phyloP scores from a whole-genome alignment of 1,140 invertebrate species.

The Pseudomyrmex pallidus region DNA sequence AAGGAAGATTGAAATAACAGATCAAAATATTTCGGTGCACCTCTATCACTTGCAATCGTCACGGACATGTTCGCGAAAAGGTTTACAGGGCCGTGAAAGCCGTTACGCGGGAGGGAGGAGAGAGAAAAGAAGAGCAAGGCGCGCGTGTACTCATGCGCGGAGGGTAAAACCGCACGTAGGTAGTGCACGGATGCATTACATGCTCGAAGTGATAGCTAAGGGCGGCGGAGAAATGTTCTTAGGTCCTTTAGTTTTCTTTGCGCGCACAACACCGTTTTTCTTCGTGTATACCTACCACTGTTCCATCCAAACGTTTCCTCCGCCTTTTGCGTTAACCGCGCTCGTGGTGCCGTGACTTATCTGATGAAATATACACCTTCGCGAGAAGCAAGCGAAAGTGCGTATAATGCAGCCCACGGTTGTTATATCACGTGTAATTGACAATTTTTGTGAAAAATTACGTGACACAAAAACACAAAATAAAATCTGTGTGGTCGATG shows the following conservation, averaged over 20 bases:
- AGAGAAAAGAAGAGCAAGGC: background rate
- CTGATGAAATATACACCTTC: constrained; percentile 33
- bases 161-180: constrained; percentile 45
- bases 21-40: constrained; percentile 65
- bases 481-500: too few species aligned
- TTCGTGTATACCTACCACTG: constrained; percentile 33
- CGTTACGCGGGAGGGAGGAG: constrained; percentile 25
- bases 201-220: constrained; percentile 73
- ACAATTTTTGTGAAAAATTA: background rate
- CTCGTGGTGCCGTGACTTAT: constrained; percentile 19
- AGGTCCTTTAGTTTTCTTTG: constrained; percentile 56
- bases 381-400: constrained; percentile 2
- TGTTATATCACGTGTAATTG: background rate
- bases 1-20: background rate
- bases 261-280: constrained; percentile 57
- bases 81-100: constrained; percentile 62
- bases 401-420: constrained; percentile 3
- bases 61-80: constrained; percentile 61
- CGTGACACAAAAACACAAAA: background rate
- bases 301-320: constrained; percentile 5
- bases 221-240: constrained; percentile 43
- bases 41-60: constrained; percentile 49
- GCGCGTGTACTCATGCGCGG: constrained; percentile 1
- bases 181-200: constrained; percentile 69
- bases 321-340: constrained; percentile 34